phyloP scores from a whole-genome alignment of 2,113 vertebrate species.

The Tachuris rubrigastra region DNA sequence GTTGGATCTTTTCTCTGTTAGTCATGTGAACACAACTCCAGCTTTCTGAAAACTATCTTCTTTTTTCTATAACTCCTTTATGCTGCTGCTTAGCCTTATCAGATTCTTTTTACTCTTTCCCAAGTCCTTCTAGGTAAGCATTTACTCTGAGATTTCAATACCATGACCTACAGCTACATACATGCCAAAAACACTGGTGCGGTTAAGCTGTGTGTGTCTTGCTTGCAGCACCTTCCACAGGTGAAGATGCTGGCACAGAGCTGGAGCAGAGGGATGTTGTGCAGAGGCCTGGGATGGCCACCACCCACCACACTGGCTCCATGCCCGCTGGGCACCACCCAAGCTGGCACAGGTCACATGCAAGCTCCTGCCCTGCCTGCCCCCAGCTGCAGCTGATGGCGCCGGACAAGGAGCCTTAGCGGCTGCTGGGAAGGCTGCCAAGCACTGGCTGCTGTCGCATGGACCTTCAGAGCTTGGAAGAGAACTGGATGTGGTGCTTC shows the following conservation, averaged over 20 bases:
- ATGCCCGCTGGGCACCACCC: background rate
- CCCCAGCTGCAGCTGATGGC: background rate
- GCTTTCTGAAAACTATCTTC: background rate
- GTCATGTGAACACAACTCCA: background rate
- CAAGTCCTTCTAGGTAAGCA: background rate
- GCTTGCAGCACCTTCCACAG: fast-evolving
- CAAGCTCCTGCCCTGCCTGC: background rate
- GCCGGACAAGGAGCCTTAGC: background rate
- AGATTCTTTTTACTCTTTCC: background rate
- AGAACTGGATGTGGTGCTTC: background rate
- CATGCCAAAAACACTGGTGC: background rate
- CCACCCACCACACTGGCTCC: background rate
- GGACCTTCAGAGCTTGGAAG: background rate
- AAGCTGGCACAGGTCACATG: background rate
- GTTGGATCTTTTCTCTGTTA: background rate
- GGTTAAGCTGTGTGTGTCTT: background rate
- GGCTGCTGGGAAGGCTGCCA: background rate
- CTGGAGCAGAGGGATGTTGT: background rate
- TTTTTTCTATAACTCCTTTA: background rate
- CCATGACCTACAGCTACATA: background rate
- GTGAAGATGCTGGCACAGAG: background rate
- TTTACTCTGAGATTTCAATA: background rate
- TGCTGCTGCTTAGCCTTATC: background rate
- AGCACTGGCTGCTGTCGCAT: background rate
- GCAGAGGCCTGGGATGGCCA: background rate